These are phyloP conservation scores for Myotis yumanensis DNA, from an alignment of 2,113 vertebrate species.

Conservation along the genomic window DNA sequence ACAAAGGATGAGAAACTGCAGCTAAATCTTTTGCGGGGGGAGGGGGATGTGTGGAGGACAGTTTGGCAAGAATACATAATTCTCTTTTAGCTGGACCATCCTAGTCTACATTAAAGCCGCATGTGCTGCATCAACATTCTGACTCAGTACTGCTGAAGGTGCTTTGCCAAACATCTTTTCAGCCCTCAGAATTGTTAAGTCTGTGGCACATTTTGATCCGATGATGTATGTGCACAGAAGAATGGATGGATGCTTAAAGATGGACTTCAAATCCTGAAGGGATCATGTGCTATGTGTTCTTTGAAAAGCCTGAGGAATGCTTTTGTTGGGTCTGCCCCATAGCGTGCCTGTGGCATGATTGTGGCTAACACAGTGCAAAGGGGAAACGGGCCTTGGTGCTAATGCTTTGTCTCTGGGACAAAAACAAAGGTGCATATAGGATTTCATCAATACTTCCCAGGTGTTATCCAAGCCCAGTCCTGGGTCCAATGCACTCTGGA, in stretches of 20 bases:
- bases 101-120: slow-evolving; percentile 18
- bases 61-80: background rate
- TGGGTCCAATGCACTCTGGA: background rate
- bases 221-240: background rate
- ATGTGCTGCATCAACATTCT: background rate
- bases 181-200: background rate
- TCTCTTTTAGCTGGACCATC: background rate
- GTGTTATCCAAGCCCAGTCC: background rate
- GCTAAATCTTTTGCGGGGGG: background rate
- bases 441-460: slow-evolving; percentile 17
- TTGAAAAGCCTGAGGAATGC: background rate
- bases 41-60: background rate
- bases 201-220: slow-evolving; percentile 31
- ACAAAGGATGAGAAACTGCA: background rate
- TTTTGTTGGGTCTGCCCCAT: background rate
- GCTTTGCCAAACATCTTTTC: slow-evolving; percentile 32
- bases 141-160: background rate
- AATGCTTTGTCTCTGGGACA: background rate
- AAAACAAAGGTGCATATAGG: background rate
- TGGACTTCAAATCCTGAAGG: background rate
- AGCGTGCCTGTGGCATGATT: background rate
- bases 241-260: background rate
- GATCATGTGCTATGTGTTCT: background rate
- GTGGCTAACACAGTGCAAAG: background rate
- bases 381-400: background rate